Evolutionary conservation across 1,140 invertebrate genomes (phyloP).

Genomic region (Monomorium pharaonis): DNA sequence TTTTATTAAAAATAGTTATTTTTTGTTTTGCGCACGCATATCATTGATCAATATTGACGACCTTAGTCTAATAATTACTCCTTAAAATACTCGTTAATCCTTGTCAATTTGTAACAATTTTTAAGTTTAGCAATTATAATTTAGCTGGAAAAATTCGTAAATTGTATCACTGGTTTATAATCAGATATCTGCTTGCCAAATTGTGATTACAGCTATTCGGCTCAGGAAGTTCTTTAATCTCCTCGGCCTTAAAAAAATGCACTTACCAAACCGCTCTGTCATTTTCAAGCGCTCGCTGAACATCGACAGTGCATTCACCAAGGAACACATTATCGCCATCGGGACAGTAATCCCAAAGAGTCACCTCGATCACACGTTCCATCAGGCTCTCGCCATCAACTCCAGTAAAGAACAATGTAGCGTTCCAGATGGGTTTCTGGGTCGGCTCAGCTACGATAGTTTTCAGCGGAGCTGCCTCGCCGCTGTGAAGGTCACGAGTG

Average conservation of each 20-base stretch:
- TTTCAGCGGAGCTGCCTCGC: constrained; percentile 89
- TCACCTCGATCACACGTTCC: constrained; percentile 92
- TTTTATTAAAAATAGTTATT: no score
- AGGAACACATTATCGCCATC: constrained; percentile 93
- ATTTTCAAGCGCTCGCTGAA: constrained; percentile 93
- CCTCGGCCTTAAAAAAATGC: background rate
- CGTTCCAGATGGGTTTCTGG: constrained; percentile 95
- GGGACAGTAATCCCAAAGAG: constrained; percentile 94
- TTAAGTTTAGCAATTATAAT: background rate
- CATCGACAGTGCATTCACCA: constrained; percentile 92
- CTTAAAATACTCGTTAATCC: background rate
- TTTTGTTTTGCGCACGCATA: no score
- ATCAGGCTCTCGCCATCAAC: constrained; percentile 91
- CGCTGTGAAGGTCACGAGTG: constrained; percentile 83
- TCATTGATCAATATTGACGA: no score
- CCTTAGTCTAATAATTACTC: no score
- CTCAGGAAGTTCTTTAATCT: background rate
- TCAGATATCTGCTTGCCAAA: background rate
- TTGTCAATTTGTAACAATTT: background rate
- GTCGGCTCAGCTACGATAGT: constrained; percentile 93
- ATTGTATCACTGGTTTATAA: background rate
- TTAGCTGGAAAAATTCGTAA: background rate
- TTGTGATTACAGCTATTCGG: background rate
- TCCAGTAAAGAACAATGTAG: constrained; percentile 92
- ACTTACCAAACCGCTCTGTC: constrained; percentile 92